Evolutionary conservation across 2,888 invertebrate species (phyloP), one percentile per base, ranked within the genome.

Genomic region (Cabera pusaria): DNA sequence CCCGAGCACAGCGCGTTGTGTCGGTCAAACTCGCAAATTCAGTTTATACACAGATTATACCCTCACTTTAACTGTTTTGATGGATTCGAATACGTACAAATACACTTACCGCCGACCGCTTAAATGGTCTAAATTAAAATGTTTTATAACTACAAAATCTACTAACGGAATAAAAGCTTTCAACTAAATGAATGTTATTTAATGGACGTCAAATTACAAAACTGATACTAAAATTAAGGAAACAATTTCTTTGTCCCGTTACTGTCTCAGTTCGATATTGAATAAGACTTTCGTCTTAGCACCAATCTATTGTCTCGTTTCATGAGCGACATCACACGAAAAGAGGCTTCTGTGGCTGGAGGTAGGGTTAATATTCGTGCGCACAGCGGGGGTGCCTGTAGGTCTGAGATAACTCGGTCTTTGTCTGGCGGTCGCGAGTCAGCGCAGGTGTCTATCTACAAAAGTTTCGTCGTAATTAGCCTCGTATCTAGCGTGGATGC

Each of bases 371-470:
- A 64, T 59, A 67, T 71, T 84, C 48, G 62, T 46, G 42, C 56
- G 52, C 57, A 35, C 29, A 33, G 49, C 44, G 52, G 49, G 44
- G 50, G 59, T 56, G 84, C 69, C 87, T 87, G 87, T 67, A 68
- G 81, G 77, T 64, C 74, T 77, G 81, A 70, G 88, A 88, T 88
- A 87, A 88, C 73, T 85, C 69, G 72, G 73, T 77, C 85, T 83
- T 88, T 87, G 88, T 88, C 80, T 81, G 77, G 72, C 70, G 64
- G 72, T 68, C 70, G 74, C 72, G 78, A 72, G 72, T 77, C 79
- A 72, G 78, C 79, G 80, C 86, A 87, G 87, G 88, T 88, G 87
- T 88, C 86, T 87, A 84, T 85, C 86, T 82, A 82, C 74, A 84
- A 86, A 85, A 88, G 84, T 87, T 87, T 74, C 71, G 65, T 65